Base-by-base conservation (phyloP, 2,888 invertebrate species). In the Tineola bisselliella region DNA sequence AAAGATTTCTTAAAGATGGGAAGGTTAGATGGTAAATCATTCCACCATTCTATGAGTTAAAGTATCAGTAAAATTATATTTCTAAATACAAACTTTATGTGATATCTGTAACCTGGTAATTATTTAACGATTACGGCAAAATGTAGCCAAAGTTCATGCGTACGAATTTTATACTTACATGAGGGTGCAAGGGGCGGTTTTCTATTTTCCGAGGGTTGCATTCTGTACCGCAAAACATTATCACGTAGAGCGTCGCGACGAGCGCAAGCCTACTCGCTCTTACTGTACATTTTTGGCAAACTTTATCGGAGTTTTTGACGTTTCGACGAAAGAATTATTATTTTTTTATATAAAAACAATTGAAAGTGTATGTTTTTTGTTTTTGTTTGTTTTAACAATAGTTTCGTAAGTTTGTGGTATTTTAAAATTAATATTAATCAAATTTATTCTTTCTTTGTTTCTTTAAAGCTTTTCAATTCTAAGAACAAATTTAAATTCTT, bases 161-260 rank as follows among this genome's bases (percentile, higher is more conserved):
- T 43, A 43, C 43, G 43, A 43, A 43, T 43, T n/a, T 43, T 43
- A n/a, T 10, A 25, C 25, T 25, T 25, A 25, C 25, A 48, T 48
- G 6, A 48, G 48, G 48, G 48, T 48, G 48, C 48, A 48, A 48
- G 48, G 48, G 48, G 48, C 13, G 18, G 54, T 54, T 25, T 54
- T 18, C 11, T 76, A 78, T 81, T 83, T 83, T 76, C 81, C 75
- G 73, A 72, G 72, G 71, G 73, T 25, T 60, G 60, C 60, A 60
- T 30, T 52, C 75, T 73, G 73, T 81, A 76, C 76, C 74, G 71
- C 79, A 75, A n/a, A 74, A 15, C 84, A 86, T 78, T 80, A 81
- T 68, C 79, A 84, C 79, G 79, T 80, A 78, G 70, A 77, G 70
- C 77, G 82, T 69, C 83, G 84, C 78, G 81, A 71, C 66, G 83